Evolutionary conservation across 2,113 vertebrate species (phyloP).

Genomic region (Plecotus auritus): DNA sequence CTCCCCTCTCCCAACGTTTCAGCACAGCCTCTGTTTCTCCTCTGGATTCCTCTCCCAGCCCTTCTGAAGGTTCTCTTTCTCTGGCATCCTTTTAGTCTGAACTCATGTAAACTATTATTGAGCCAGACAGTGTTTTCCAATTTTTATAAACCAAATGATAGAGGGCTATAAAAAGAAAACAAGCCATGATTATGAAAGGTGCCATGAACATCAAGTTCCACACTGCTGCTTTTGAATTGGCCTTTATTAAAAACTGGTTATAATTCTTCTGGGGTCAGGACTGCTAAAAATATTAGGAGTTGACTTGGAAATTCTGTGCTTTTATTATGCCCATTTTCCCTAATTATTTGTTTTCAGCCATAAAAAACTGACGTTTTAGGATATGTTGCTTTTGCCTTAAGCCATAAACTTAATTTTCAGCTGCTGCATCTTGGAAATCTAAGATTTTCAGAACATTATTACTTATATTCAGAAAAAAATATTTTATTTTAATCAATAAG

Average conservation of each 20-base stretch:
- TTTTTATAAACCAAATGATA: constrained; percentile 40
- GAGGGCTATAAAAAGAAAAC: constrained; percentile 24
- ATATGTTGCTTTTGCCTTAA: constrained; percentile 1
- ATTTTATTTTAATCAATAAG: constrained; percentile 15
- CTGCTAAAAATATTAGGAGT: constrained; percentile 42
- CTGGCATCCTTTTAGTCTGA: neutral
- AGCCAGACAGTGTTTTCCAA: neutral
- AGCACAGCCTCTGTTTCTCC: neutral
- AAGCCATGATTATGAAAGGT: neutral
- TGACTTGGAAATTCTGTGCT: constrained; percentile 16
- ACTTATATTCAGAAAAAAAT: constrained; percentile 25
- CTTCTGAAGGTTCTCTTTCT: constrained; percentile 21
- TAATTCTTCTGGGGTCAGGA: constrained; percentile 1
- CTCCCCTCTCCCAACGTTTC: neutral
- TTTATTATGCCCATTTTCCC: neutral
- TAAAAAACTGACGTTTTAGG: constrained; percentile 31
- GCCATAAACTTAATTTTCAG: constrained; percentile 39
- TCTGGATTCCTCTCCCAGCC: neutral
- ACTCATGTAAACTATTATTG: constrained; percentile 34
- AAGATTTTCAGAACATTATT: neutral
- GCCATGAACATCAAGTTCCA: neutral
- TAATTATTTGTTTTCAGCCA: constrained; percentile 26
- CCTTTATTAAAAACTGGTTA: constrained; percentile 41
- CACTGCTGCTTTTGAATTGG: neutral
- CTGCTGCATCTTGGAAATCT: neutral